Base-by-base conservation (phyloP, 2,113 vertebrate species). In the Leptobrachium ailaonicum region DNA sequence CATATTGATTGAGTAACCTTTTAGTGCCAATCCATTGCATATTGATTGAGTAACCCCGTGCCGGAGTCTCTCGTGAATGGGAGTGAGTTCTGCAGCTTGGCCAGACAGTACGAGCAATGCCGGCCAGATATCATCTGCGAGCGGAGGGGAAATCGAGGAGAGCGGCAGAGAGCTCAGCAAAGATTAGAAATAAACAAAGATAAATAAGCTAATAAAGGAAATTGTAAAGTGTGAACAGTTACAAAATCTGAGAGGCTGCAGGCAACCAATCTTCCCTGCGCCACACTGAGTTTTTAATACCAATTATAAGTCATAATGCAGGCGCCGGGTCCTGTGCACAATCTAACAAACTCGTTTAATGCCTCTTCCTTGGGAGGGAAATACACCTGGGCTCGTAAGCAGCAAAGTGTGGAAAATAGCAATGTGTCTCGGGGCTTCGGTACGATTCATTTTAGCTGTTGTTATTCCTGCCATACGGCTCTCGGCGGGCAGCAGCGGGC, bases 251-350 rank as follows among this genome's bases (percentile, higher is more conserved):
- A 64, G 13, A 54, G 45, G 63, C 75, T 42, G 41, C 75, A 20
- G 75, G 45, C 50, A n/a, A 32, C 50, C 66, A 44, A 69, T 77
- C 64, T 5, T 54, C 13, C 41, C 75, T 4, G 75, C 47, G 11
- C 41, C 64, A 69, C 66, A 11, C 64, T 43, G 75, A 44, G 75
- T 9, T 43, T 77, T 69, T 69, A 77, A 68, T 68, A 20, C 66
- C 50, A 43, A 68, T 68, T 67, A 69, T 69, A 68, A 68, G 41
- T 77, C 75, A 77, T 56, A 69, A 68, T 56, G 53, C 67, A 67
- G 44, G 47, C 40, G 2, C 50, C 50, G 42, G 42, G 20, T 41
- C 20, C 58, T 3, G 74, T 9, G 11, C 47, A 42, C 45, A 41
- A n/a, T 11, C 20, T 54, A 66, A 54, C 74, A 67, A 54, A 76